These are phyloP conservation scores for Orthochromis malagaraziensis DNA, from an alignment of 2,113 vertebrate genomes.

Conservation along the genomic window DNA sequence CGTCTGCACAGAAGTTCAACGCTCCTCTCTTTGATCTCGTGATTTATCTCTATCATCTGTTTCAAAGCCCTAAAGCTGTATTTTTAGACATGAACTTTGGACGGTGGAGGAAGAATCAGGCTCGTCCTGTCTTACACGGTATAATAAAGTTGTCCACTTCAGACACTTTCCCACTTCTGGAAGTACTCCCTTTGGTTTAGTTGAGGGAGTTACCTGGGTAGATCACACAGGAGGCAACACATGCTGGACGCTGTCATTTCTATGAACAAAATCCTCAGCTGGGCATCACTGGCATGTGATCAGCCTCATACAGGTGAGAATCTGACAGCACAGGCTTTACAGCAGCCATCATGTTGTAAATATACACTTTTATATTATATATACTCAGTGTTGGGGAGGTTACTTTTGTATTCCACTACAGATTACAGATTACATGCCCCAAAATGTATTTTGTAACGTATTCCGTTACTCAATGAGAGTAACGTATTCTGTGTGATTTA, in stretches of 20 bases:
- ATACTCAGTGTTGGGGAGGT: fast-evolving
- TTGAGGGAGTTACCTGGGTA: neutral
- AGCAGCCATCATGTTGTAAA: neutral
- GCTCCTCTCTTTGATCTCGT: neutral
- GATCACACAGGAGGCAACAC: neutral
- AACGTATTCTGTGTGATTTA: neutral
- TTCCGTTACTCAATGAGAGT: fast-evolving
- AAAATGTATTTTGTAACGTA: fast-evolving
- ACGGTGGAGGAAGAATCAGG: neutral
- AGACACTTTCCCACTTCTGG: neutral
- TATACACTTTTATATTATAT: neutral
- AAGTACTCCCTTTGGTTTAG: neutral
- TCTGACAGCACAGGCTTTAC: neutral
- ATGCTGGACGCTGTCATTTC: fast-evolving
- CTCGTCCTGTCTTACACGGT: neutral
- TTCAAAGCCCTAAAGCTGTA: neutral
- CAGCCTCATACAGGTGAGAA: neutral
- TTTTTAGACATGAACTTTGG: neutral
- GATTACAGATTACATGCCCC: neutral
- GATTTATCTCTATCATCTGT: neutral
- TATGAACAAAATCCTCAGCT: neutral
- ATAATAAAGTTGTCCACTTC: neutral
- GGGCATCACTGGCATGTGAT: neutral
- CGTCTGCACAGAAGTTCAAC: fast-evolving
- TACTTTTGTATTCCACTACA: fast-evolving